Conservation (phyloP, 2,113 vertebrate genomes). For the Oxyruncus cristatus region DNA sequence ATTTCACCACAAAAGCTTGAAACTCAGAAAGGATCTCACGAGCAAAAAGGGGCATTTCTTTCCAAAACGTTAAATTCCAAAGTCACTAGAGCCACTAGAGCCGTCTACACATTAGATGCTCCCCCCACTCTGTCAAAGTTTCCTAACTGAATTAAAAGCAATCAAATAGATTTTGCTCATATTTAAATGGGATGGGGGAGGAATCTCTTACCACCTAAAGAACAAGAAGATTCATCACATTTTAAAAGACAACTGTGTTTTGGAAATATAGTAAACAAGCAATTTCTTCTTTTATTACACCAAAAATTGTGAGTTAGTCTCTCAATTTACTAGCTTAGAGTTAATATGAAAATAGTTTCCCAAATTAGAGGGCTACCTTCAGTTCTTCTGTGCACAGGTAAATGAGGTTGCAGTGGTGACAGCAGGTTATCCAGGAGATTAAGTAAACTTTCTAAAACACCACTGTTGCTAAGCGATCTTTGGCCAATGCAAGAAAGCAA, state of each 20-base stretch:
- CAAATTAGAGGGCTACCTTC: slow-evolving; percentile 80
- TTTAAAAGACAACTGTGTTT: not conserved
- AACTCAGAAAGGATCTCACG: not conserved
- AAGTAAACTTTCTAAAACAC: slow-evolving; percentile 94
- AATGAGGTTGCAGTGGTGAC: slow-evolving; percentile 90
- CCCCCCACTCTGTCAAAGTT: not conserved
- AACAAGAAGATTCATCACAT: not conserved
- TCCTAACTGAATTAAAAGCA: not conserved
- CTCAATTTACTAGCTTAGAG: not conserved
- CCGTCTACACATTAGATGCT: not conserved
- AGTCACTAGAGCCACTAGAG: not conserved
- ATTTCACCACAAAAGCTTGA: not conserved
- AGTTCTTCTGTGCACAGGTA: slow-evolving; percentile 81
- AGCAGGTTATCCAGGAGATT: slow-evolving; percentile 94
- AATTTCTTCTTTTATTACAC: not conserved
- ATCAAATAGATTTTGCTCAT: not conserved
- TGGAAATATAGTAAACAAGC: not conserved
- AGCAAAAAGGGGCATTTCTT: not conserved
- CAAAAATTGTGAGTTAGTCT: not conserved
- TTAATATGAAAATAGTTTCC: not conserved
- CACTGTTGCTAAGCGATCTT: slow-evolving; percentile 96
- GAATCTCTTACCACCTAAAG: not conserved
- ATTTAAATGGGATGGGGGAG: not conserved
- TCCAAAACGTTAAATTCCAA: not conserved
- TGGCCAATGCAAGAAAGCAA: slow-evolving; percentile 98